Conservation (phyloP, 2,113 vertebrate species). For the Rhegmatorhina hoffmannsi region DNA sequence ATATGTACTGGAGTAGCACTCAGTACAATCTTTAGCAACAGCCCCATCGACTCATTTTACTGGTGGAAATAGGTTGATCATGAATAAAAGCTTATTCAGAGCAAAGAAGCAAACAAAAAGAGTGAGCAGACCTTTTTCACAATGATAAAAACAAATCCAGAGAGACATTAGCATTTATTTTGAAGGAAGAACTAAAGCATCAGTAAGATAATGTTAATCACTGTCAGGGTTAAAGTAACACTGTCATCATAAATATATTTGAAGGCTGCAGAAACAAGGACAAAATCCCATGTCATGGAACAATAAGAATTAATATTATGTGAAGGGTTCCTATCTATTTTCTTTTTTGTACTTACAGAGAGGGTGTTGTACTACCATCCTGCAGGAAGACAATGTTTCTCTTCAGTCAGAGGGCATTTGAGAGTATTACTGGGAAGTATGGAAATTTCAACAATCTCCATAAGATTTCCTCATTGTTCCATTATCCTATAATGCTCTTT, state of each 20-base stretch:
- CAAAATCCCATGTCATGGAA: fast-evolving
- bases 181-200: neutral
- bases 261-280: neutral
- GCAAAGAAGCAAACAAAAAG: neutral
- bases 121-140: neutral
- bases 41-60: fast-evolving
- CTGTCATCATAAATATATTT: neutral
- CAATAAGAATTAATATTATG: neutral
- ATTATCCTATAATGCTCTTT: neutral
- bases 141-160: neutral
- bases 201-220: neutral
- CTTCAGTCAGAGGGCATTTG: neutral
- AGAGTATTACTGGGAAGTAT: neutral
- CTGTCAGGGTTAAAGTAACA: neutral
- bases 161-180: neutral
- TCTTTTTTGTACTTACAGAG: neutral
- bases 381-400: neutral
- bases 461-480: neutral
- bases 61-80: neutral
- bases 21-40: neutral
- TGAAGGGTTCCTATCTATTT: neutral
- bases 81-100: neutral
- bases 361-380: neutral
- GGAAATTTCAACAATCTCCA: neutral
- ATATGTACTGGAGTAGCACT: neutral